Base-by-base conservation (phyloP, 2,113 vertebrate species). In the Lepisosteus oculatus region DNA sequence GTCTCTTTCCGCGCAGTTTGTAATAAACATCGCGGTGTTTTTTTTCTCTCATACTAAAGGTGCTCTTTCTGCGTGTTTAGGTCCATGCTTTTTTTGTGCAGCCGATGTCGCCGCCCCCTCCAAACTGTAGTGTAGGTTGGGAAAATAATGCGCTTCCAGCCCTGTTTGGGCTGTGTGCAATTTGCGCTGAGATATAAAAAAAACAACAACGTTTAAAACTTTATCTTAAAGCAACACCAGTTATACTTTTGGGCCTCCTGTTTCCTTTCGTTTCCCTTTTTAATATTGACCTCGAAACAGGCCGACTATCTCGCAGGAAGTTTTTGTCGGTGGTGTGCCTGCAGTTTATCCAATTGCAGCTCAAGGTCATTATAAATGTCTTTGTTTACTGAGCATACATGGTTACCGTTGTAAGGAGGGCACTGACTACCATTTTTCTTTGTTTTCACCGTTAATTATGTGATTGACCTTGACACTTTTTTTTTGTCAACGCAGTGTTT, bases 91-190 rank as follows among this genome's bases (percentile, higher is more conserved):
- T 55, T 17, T 69, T 56, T 54, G 70, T 1, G 65, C 1, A 0
- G 70, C 9, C 41, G 15, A 17, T 44, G 68, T 66, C 70, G 56
- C 74, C 44, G 44, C 6, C 63, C 57, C 57, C 17, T 42, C 9
- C 62, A 73, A 81, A 76, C 69, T 41, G 0, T 61, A 11, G 56
- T 15, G 41, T 29, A 72, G 83, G 29, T 29, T 29, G 29, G 29
- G 29, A 29, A 29, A 29, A 29, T 29, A 54, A 85, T 83, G 73
- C 79, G 70, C 61, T 7, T 43, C 69, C 47, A 42, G 73, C 15
- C 55, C 14, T 76, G 80, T 79, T 78, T 77, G 80, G 74, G 43
- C 41, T 65, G 13, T 45, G 64, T 14, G 15, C 51, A 66, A 45
- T 66, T 66, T 66, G 65, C 14, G 44, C 15, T 65, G 29, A 2